Conservation (phyloP, 2,113 vertebrate species). For the Hypocryptadius cinnamomeus region DNA sequence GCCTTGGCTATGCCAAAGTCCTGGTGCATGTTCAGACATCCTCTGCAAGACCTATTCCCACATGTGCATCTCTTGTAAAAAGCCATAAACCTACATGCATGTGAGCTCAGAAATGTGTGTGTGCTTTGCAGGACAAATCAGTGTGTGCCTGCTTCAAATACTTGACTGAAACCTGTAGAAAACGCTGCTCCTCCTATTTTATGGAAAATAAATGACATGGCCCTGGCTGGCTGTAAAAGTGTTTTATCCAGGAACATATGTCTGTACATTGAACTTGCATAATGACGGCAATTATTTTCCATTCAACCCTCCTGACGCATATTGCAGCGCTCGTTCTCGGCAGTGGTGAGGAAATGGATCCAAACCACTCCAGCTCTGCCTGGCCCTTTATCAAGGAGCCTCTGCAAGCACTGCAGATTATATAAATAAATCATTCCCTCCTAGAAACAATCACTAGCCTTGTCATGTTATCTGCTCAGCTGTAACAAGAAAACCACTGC, state of each 20-base stretch:
- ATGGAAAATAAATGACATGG: neutral
- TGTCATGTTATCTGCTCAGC: constrained; percentile 27
- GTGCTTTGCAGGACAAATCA: neutral
- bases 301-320: neutral
- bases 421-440: neutral
- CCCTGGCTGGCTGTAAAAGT: neutral
- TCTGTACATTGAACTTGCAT: neutral
- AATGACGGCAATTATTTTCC: constrained; percentile 32
- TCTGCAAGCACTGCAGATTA: neutral
- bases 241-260: constrained; percentile 30
- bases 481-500: neutral
- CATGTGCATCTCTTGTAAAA: neutral
- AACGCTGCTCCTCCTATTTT: neutral
- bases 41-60: neutral
- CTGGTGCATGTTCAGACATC: neutral
- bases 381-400: constrained; percentile 33
- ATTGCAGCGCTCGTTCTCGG: neutral
- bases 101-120: neutral
- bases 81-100: neutral
- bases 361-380: constrained; percentile 9
- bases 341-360: neutral
- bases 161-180: neutral
- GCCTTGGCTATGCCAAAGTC: neutral
- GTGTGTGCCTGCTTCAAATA: neutral
- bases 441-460: neutral